Evolutionary conservation across 2,888 invertebrate genomes (phyloP).

Genomic region (Chymomyza fuscimana): DNA sequence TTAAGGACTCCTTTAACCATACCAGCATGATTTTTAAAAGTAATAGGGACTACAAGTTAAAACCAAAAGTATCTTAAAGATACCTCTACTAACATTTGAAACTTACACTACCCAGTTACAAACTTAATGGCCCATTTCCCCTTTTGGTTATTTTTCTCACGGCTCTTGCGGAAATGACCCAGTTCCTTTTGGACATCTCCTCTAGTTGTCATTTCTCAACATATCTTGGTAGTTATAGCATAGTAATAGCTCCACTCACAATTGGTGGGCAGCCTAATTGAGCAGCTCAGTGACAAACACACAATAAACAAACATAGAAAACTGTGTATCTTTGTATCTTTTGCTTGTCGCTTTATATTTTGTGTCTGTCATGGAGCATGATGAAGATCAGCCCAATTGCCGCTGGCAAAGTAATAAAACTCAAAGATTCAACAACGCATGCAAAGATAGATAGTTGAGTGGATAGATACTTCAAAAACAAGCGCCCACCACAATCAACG

Average conservation of each 20-base stretch:
- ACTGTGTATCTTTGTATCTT: background rate
- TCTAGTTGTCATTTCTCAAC: background rate
- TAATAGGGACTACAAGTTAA: no score
- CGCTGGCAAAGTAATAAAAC: slow-evolving; percentile 41
- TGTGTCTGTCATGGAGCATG: slow-evolving; percentile 52
- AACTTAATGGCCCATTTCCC: background rate
- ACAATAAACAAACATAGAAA: slow-evolving; percentile 24
- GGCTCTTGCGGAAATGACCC: background rate
- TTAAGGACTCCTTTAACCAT: no score
- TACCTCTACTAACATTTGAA: no score
- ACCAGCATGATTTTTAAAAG: no score
- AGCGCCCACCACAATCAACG: slow-evolving; percentile 51
- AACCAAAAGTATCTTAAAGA: no score
- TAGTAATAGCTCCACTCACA: slow-evolving; percentile 10
- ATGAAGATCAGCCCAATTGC: slow-evolving; percentile 48
- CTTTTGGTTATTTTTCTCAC: background rate
- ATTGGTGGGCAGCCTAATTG: slow-evolving; percentile 70
- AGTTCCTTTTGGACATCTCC: background rate
- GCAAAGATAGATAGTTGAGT: slow-evolving; percentile 42
- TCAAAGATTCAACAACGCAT: slow-evolving; percentile 66
- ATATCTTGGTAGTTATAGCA: background rate
- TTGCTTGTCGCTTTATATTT: slow-evolving; percentile 19
- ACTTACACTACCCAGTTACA: background rate
- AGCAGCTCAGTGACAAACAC: slow-evolving; percentile 52
- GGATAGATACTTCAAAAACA: slow-evolving; percentile 21